Base-by-base conservation (phyloP, 2,888 invertebrate genomes). In the Halictus quadricinctus region DNA sequence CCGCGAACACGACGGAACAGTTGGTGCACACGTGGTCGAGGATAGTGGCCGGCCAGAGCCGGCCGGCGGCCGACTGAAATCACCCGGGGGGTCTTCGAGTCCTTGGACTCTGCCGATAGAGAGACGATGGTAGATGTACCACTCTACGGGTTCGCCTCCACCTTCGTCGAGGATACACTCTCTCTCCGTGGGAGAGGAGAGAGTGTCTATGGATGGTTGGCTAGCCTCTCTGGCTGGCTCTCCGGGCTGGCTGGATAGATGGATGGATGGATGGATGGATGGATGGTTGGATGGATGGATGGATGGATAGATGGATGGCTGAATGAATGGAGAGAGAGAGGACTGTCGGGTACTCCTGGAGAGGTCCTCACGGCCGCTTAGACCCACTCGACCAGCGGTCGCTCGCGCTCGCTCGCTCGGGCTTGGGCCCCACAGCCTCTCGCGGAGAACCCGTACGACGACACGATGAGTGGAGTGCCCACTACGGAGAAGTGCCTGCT, bases 351-450 rank as follows among this genome's bases (percentile, higher is more conserved):
- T 93, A 94, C 93, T 93, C 94, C 93, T 94, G 94, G 94, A 94
- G 94, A 94, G 94, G 94, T 94, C 94, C 94, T 94, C 94, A 94
- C 94, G 92, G 93, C 94, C 94, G 94, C 94, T 94, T 94, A 94
- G 93, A 94, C 93, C 94, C 94, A 94, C 94, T 94, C 94, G 93
- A 94, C 93, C 92, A 90, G 91, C 92, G 79, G 92, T 90, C 89
- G 89, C 81, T 91, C 91, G 91, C 82, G 91, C 91, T 91, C 88
- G 91, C 88, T 90, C 91, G 91, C 87, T 91, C 91, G 91, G 90
- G 92, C 91, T 88, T 88, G 90, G 89, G 91, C 91, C 91, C 92
- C 91, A 90, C 91, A 90, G 88, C 91, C 91, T 91, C 91, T 90
- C 92, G 89, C 89, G 89, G 91, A 91, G 92, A 92, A 92, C 93